These are phyloP conservation scores for Colinus virginianus DNA, from an alignment of 2,113 vertebrate species.

Conservation along the genomic window DNA sequence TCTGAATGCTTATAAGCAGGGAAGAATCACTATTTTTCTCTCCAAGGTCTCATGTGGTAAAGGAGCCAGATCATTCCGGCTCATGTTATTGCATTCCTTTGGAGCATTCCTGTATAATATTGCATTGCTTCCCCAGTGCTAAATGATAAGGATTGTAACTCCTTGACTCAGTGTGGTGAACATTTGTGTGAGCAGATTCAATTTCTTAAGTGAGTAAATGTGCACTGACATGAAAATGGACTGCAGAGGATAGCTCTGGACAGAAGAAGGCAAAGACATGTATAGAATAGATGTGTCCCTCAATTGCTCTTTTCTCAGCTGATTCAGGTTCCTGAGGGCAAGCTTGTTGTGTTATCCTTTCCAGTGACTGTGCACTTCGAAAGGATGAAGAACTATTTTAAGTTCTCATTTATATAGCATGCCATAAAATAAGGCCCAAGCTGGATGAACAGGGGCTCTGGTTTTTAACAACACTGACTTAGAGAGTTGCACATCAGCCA, in stretches of 20 bases:
- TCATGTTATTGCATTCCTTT: constrained; percentile 39
- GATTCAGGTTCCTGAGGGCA: neutral
- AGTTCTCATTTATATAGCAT: constrained; percentile 58
- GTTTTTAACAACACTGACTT: constrained; percentile 70
- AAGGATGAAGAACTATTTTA: constrained; percentile 65
- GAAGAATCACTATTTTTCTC: constrained; percentile 24
- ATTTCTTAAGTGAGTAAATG: neutral
- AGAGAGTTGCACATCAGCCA: constrained; percentile 61
- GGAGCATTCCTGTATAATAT: constrained; percentile 33
- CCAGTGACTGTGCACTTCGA: constrained; percentile 49
- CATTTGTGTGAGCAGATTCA: neutral
- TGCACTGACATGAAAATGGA: neutral
- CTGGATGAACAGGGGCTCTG: constrained; percentile 65
- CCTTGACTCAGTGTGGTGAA: neutral
- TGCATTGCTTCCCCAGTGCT: neutral
- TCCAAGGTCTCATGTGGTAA: neutral
- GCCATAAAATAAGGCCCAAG: constrained; percentile 61
- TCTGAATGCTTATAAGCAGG: neutral
- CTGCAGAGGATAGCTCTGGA: neutral
- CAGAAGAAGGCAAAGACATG: neutral
- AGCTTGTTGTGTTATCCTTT: constrained; percentile 22
- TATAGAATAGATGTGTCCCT: neutral
- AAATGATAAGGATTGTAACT: constrained; percentile 18
- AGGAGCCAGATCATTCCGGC: constrained; percentile 11
- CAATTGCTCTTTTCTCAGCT: constrained; percentile 10